phyloP scores from a whole-genome alignment of 2,888 invertebrate genomes.

The Drosophila rubida region DNA sequence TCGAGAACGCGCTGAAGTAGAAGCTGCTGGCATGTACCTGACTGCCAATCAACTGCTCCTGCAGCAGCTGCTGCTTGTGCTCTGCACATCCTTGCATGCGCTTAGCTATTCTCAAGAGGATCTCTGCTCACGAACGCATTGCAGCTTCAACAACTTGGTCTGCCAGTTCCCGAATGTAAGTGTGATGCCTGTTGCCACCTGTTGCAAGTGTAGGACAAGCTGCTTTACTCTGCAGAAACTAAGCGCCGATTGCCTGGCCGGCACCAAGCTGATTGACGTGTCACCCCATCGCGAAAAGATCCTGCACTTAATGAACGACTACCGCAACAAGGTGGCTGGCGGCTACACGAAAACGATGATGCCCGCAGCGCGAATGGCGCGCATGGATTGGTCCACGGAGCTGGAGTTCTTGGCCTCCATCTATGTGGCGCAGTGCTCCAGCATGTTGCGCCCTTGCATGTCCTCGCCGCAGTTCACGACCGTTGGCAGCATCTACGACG shows the following conservation, averaged over 20 bases:
- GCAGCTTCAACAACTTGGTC: constrained; percentile 37
- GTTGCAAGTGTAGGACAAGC: background rate
- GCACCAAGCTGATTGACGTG: constrained; percentile 14
- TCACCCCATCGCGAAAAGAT: background rate
- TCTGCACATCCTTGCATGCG: background rate
- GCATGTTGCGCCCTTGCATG: constrained; percentile 35
- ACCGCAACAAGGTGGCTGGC: constrained; percentile 46
- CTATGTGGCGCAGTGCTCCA: constrained; percentile 27
- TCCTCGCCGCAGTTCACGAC: constrained; percentile 36
- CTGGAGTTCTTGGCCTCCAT: constrained; percentile 41
- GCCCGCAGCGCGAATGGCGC: constrained; percentile 55
- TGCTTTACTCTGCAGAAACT: constrained; percentile 21
- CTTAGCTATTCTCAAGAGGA: background rate
- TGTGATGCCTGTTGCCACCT: background rate
- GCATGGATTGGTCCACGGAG: constrained; percentile 58
- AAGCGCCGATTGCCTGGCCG: constrained; percentile 5
- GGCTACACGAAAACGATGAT: constrained; percentile 32
- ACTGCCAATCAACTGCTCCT: background rate
- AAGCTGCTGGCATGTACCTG: constrained; percentile 13
- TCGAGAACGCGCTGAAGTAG: background rate
- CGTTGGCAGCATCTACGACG: constrained; percentile 44
- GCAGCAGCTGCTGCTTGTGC: background rate
- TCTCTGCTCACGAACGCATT: constrained; percentile 36
- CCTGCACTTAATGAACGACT: constrained; percentile 34
- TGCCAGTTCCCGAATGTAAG: constrained; percentile 35